These are phyloP conservation scores for Monomorium pharaonis DNA, from an alignment of 1,140 invertebrate genomes.

Conservation along the genomic window DNA sequence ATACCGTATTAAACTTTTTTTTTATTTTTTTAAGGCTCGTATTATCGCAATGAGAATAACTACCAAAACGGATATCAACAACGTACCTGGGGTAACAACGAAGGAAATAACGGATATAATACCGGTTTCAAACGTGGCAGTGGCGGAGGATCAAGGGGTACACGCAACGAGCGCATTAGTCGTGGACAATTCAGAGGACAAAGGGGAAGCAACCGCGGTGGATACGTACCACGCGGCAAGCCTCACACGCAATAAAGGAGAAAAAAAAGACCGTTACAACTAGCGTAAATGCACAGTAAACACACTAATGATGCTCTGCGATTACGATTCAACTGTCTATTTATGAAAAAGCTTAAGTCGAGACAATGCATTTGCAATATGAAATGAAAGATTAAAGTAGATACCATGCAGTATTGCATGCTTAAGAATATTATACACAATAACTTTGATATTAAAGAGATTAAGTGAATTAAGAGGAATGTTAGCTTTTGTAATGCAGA, in stretches of 20 bases:
- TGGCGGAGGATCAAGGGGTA: slow-evolving; percentile 69
- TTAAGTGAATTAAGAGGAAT: slow-evolving; percentile 21
- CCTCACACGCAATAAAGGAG: slow-evolving; percentile 77
- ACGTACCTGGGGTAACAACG: slow-evolving; percentile 79
- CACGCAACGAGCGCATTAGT: slow-evolving; percentile 71
- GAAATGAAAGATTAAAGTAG: slow-evolving; percentile 23
- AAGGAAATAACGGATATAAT: slow-evolving; percentile 76
- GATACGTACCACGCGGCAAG: slow-evolving; percentile 78
- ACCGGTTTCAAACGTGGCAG: slow-evolving; percentile 77
- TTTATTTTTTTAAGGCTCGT: slow-evolving; percentile 72
- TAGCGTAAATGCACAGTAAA: slow-evolving; percentile 69
- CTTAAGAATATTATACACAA: slow-evolving; percentile 50
- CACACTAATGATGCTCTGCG: slow-evolving; percentile 57
- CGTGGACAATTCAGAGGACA: slow-evolving; percentile 79
- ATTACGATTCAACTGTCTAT: slow-evolving; percentile 75
- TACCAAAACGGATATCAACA: slow-evolving; percentile 83
- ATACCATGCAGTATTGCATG: slow-evolving; percentile 16
- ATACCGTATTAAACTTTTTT: too few relatives aligned
- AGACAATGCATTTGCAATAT: slow-evolving; percentile 31
- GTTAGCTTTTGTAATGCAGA: slow-evolving; percentile 25
- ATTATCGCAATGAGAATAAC: slow-evolving; percentile 81
- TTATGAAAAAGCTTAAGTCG: slow-evolving; percentile 77
- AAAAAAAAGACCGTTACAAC: slow-evolving; percentile 46
- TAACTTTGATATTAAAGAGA: slow-evolving; percentile 52
- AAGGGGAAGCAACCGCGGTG: slow-evolving; percentile 76